Evolutionary conservation across 2,888 invertebrate genomes (phyloP).

Genomic region (Kryphioiulus occultus): DNA sequence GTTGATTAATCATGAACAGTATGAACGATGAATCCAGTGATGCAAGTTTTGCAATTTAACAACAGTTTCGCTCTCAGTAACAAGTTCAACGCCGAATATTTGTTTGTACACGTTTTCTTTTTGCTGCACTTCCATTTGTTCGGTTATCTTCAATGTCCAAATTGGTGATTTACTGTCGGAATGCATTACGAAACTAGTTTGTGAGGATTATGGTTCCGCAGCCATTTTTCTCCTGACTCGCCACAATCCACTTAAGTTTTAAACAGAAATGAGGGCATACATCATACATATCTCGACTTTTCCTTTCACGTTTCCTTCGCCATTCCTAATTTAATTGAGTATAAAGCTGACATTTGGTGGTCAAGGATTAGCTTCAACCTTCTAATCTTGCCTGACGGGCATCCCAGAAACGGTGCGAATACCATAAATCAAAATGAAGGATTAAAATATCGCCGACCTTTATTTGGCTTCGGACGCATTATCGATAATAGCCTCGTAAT

Average conservation of each 20-base stretch:
- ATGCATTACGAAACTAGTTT: background rate
- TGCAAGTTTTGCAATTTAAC: background rate
- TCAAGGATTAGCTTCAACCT: background rate
- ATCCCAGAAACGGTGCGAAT: background rate
- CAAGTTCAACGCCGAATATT: background rate
- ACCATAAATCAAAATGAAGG: background rate
- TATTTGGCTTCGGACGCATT: background rate
- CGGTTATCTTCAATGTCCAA: background rate
- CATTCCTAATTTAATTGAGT: constrained; percentile 16
- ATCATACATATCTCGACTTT: background rate
- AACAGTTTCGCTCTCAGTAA: background rate
- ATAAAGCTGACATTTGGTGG: constrained; percentile 25
- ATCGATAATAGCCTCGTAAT: background rate
- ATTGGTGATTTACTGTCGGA: background rate
- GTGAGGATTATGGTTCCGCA: background rate
- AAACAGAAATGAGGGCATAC: constrained; percentile 1
- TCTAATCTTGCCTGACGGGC: background rate
- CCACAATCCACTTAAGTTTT: constrained; percentile 2
- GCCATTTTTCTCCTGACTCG: background rate
- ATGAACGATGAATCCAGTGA: no score
- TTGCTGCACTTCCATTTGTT: background rate
- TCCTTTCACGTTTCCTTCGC: constrained; percentile 15
- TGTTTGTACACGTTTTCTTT: background rate
- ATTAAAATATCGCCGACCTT: background rate
- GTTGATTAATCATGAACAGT: no score